Base-by-base conservation (phyloP, 2,797 vertebrate genomes). In the Fundulus diaphanus region DNA sequence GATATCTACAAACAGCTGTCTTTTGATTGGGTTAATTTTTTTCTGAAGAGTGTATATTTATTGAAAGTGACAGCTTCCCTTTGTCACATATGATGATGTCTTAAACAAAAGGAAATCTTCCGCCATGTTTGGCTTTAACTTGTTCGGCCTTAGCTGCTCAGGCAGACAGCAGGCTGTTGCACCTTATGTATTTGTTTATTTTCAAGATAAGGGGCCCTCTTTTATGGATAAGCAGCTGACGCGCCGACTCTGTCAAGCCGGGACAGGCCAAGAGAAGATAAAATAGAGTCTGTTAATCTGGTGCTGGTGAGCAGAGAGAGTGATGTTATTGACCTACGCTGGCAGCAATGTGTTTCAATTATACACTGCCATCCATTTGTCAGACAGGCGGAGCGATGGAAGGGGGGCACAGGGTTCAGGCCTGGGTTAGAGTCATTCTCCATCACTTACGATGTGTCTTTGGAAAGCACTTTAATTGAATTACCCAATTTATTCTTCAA, bases 401-500 rank as follows among this genome's bases (percentile, higher is more conserved):
- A 66, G 81, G 84, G 88, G 95, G 96, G 95, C 92, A 93, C 93
- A 92, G 97, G 96, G 97, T 99, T 99, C 97, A 98, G 96, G 95
- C 96, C 96, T 95, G 97, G 97, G 97, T 98, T 98, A 97, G 94
- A 97, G 97, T 96, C 95, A 96, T 97, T 97, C 96, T 97, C 95
- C 96, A 98, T 97, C 96, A 97, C 96, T 98, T 99, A 97, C 97
- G 96, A 98, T 97, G 96, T 97, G 98, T 98, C 97, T 97, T 96
- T 96, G 96, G 95, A 95, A 91, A 96, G 96, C 95, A 96, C 96
- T 98, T 98, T 98, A 99, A 98, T 99, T 99, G 96, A 98, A 98
- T 99, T 98, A 97, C 95, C 96, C 96, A 97, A 98, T 99, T 98
- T 98, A 97, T 97, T 98, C 97, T 97, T 99, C 97, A 97, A 97